Evolutionary conservation across 2,113 vertebrate genomes (phyloP), one percentile per base, ranked within the genome.

Genomic region (Periophthalmodon schlosseri): DNA sequence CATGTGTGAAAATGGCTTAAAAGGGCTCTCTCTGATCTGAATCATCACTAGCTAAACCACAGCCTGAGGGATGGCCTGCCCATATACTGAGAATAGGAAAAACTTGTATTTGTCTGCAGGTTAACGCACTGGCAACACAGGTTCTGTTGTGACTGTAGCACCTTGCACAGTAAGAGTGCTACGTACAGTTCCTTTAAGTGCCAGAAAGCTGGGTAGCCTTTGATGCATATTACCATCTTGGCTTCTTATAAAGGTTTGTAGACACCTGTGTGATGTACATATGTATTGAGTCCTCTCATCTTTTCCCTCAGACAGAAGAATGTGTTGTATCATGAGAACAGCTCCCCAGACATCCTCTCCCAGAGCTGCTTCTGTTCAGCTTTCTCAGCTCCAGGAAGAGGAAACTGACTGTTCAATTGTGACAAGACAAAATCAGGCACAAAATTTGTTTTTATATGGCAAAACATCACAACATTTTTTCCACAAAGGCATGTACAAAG

Each of bases 371-470:
- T 81, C 72, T 72, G 23, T 68, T 81, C 79, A 68, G 56, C 47
- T 68, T 65, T 50, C 34, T 46, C 28, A 73, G 70, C 72, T 13
- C 23, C 64, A 91, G 88, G 89, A 91, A 90, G 81, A 78, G 91
- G 89, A 91, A 89, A 79, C 54, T 5, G 70, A 56, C 72, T 77
- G 73, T 79, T 84, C 11, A 63, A 83, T 77, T 91, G 88, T 88
- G 78, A 50, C 39, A 15, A 21, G 47, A 57, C 61, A 64, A 64
- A 33, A 34, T 34, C 23, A 63, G 60, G 56, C 21, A 23, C 56
- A 23, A 64, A 36, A 64, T 64, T 9, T 34, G 33, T 64, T 64
- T 63, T 64, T 11, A 33, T 18, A 34, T 3, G 8, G 10, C 60
- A 18, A 61, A 28, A 33, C 5, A 12, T 28, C 28, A 20, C 61